Percentiles rank a stretch among this genome's conserved stretches.
phyloP scores from a whole-genome alignment of 2,888 invertebrate species.

The Heliconius hortense region DNA sequence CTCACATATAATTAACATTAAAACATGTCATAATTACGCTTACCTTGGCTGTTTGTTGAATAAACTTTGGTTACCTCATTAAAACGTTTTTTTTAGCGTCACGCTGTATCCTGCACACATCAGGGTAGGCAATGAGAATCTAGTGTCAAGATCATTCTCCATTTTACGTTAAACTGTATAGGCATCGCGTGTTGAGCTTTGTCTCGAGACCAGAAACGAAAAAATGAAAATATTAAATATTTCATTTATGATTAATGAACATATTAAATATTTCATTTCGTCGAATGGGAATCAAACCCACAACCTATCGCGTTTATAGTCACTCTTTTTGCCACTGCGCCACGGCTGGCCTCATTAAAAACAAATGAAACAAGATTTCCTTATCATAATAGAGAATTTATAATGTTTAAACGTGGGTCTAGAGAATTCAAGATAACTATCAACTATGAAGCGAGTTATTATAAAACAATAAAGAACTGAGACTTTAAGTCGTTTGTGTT shows the following conservation, averaged over 20 bases:
- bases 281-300: too few species aligned
- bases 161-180: too few species aligned
- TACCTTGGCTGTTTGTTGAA: conserved; percentile 11
- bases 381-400: conserved; percentile 21
- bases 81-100: not conserved
- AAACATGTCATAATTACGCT: not conserved
- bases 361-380: conserved; percentile 18
- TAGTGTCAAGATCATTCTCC: too few species aligned
- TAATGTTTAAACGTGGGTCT: not conserved
- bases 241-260: too few species aligned
- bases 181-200: too few species aligned
- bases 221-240: too few species aligned
- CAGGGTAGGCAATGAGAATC: too few species aligned
- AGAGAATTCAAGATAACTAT: not conserved
- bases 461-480: conserved; percentile 12
- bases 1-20: not conserved
- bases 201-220: too few species aligned
- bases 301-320: too few species aligned
- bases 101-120: too few species aligned
- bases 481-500: conserved; percentile 6
- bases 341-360: not conserved
- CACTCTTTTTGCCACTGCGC: too few species aligned
- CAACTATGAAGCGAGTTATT: conserved; percentile 13
- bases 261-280: too few species aligned
- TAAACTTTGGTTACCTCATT: conserved; percentile 3